Base-by-base conservation (phyloP, 2,888 invertebrate genomes). In the Prosapia bicincta region DNA sequence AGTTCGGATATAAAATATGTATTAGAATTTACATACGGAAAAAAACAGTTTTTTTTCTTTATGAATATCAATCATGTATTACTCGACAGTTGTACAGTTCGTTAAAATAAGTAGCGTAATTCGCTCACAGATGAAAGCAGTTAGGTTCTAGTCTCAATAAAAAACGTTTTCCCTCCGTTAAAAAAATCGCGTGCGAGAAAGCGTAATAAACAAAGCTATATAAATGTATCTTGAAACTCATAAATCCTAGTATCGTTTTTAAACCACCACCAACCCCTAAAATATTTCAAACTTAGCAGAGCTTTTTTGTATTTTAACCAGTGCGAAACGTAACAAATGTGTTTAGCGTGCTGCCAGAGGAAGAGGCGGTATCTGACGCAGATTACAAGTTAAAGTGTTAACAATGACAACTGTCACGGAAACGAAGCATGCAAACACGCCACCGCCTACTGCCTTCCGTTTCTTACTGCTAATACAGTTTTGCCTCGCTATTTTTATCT, bases 321-420 rank as follows among this genome's bases (percentile, higher is more conserved):
- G 54, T 54, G 54, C 54, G 54, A 54, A 54, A 54, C 54, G n/a
- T 54, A 54, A 54, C 54, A 54, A 54, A 54, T 54, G 54, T n/a
- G 54, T 6, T 20, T 54, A n/a, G 54, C 54, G 54, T 54, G 54
- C 54, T 20, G 54, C 20, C 10, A 15, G 9, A 38, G 54, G 54
- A 54, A 20, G 54, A 54, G 54, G 13, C 54, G 20, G n/a, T 54
- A 54, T 54, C 20, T 54, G 10, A n/a, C 20, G 0, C 20, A 54
- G 54, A 54, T 54, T 54, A 54, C 13, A 20, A 54, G 54, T 54
- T 7, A 15, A 54, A 54, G 54, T 54, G 54, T 54, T 54, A 54
- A 54, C 54, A 54, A 54, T 54, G 54, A 54, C 54, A 54, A 20
- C 54, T 54, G 54, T 54, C 54, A 54, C 54, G 54, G 54, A 54